phyloP scores from a whole-genome alignment of 2,797 vertebrate genomes.

The Sebastes cheni region DNA sequence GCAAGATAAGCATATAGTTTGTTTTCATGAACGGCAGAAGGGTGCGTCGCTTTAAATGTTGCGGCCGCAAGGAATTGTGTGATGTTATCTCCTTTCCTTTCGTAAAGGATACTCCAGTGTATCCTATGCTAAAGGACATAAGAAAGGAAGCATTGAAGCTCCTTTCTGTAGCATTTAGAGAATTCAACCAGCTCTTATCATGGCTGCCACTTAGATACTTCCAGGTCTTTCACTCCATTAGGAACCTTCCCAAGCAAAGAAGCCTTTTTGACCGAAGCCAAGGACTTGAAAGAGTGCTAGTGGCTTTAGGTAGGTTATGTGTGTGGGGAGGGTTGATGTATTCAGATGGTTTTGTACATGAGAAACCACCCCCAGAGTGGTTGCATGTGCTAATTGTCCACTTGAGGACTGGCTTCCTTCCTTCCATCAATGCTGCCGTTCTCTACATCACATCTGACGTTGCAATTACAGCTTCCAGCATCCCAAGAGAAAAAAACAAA shows the following conservation, averaged over 20 bases:
- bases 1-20: neutral
- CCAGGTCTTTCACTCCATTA: neutral
- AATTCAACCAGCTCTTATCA: neutral
- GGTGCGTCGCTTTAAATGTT: no score
- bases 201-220: neutral
- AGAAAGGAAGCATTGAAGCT: neutral
- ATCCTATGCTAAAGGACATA: neutral
- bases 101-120: neutral
- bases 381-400: slow-evolving; percentile 35
- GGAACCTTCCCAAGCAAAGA: neutral
- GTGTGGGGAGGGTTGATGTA: neutral
- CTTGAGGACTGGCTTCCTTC: slow-evolving; percentile 53
- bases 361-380: neutral
- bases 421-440: slow-evolving; percentile 4
- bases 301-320: neutral
- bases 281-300: neutral
- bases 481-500: neutral
- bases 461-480: slow-evolving; percentile 51
- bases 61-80: no score
- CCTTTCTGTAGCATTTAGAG: neutral
- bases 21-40: no score
- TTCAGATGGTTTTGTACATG: neutral
- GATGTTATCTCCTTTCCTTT: no score
- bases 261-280: neutral
- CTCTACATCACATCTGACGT: slow-evolving; percentile 34